Percentiles rank a stretch among this genome's conserved stretches.
phyloP scores from a whole-genome alignment of 2,797 vertebrate species.

The Calcarius lapponicus region DNA sequence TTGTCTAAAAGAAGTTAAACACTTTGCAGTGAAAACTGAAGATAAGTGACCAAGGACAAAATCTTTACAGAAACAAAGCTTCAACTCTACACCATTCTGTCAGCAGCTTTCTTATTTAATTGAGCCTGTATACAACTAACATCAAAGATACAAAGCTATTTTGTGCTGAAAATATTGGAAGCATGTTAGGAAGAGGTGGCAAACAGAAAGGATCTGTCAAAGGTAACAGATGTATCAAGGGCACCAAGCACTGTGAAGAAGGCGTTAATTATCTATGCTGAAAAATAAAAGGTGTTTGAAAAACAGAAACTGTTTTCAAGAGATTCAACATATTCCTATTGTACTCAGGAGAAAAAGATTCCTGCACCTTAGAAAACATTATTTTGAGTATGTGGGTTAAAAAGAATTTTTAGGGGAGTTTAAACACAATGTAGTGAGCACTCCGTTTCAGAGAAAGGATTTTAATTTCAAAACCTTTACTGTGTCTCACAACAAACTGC shows the following conservation, averaged over 20 bases:
- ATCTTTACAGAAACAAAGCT: constrained; percentile 37
- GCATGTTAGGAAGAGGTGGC: constrained; percentile 32
- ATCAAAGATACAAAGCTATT: constrained; percentile 57
- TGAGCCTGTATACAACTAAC: constrained; percentile 25
- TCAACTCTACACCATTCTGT: constrained; percentile 10
- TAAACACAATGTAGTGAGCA: background rate
- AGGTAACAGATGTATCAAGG: constrained; percentile 58
- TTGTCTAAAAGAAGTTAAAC: constrained; percentile 5
- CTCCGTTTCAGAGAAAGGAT: background rate
- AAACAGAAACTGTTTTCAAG: constrained; percentile 67
- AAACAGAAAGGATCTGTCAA: constrained; percentile 61
- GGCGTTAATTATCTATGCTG: constrained; percentile 55
- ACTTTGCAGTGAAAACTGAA: constrained; percentile 17
- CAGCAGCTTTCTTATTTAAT: constrained; percentile 35
- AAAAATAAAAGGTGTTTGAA: constrained; percentile 62
- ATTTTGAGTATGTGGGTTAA: background rate
- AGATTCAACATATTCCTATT: constrained; percentile 47
- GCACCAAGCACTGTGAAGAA: constrained; percentile 45
- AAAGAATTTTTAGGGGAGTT: background rate
- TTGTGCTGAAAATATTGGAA: constrained; percentile 26
- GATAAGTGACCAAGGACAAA: constrained; percentile 58
- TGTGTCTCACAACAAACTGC: background rate
- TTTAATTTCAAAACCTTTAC: constrained; percentile 29
- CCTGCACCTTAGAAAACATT: constrained; percentile 7
- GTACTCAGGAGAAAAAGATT: constrained; percentile 34